Evolutionary conservation across 2,113 vertebrate genomes (phyloP), one percentile per base, ranked within the genome.

Genomic region (Picathartes gymnocephalus): DNA sequence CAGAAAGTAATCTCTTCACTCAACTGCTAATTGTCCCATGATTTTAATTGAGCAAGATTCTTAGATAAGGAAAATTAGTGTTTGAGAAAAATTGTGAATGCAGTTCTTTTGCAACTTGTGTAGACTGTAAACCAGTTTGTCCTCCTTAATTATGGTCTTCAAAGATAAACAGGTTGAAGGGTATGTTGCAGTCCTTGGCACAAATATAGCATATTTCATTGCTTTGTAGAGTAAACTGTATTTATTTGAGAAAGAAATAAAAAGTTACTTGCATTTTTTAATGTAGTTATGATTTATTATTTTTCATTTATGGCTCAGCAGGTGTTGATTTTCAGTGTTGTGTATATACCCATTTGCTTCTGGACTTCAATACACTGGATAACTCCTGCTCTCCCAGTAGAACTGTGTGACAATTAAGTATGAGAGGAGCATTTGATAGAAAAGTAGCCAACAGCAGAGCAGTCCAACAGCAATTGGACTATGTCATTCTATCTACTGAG

Each of bases 71-170:
- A 80, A 93, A 94, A 94, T 73, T 23, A 81, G 8, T 66, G 35
- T 95, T 92, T 91, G 85, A 88, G 81, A 95, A 92, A 93, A 94
- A 88, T 40, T 65, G 66, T 86, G 79, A 91, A 47, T 61, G 27
- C 42, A 77, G 27, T 57, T 95, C 71, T 95, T 93, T 95, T 95
- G 62, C 81, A 91, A 69, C 64, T 66, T 86, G n/a, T 73, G 54
- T 95, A 91, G 78, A 77, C 81, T 91, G 25, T 80, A 94, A 95
- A 91, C 81, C 90, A 93, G 90, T 96, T 95, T 91, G 71, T 91
- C 81, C 71, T 95, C 93, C 73, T 96, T 92, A 93, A 95, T 93
- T 93, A 93, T 70, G 66, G 78, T 82, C 74, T 90, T 73, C 84
- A 88, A 44, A 91, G 89, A 90, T 82, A 82, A 94, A 80, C 79